Conservation (phyloP, 1,140 invertebrate species). For the Pararge aegeria region DNA sequence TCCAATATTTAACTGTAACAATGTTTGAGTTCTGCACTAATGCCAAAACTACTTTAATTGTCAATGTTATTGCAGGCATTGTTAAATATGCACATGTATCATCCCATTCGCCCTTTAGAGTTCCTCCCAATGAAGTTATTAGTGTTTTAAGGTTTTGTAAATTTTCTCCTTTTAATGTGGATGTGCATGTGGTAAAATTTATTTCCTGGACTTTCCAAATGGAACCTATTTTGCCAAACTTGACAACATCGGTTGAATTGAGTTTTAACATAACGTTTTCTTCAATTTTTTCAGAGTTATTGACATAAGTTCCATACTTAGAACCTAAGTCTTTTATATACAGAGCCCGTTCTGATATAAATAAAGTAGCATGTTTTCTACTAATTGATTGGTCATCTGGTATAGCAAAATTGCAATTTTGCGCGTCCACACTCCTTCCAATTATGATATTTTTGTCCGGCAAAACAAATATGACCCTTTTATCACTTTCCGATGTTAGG, state of each 20-base stretch:
- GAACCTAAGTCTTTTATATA: constrained; percentile 75
- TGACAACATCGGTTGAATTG: constrained; percentile 68
- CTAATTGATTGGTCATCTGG: constrained; percentile 79
- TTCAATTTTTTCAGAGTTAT: constrained; percentile 59
- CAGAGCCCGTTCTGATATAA: constrained; percentile 45
- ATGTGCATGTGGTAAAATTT: constrained; percentile 67
- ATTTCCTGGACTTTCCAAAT: constrained; percentile 70
- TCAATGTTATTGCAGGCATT: constrained; percentile 84
- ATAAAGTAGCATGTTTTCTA: constrained; percentile 76
- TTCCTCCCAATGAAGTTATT: constrained; percentile 64
- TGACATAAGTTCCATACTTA: constrained; percentile 80
- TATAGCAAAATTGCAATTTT: constrained; percentile 67
- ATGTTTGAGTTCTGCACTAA: constrained; percentile 82
- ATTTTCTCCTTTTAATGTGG: constrained; percentile 68
- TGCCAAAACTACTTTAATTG: constrained; percentile 85
- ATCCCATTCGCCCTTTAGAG: constrained; percentile 71
- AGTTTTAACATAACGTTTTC: constrained; percentile 51
- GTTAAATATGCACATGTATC: constrained; percentile 82
- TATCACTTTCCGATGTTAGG: constrained; percentile 51
- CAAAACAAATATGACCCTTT: constrained; percentile 55
- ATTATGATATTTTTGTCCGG: constrained; percentile 45
- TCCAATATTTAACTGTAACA: constrained; percentile 83
- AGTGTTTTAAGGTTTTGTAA: constrained; percentile 53
- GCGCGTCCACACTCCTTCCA: constrained; percentile 54
- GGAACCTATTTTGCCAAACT: constrained; percentile 79